Conservation (phyloP, 2,113 vertebrate species). For the Nycticebus coucang region DNA sequence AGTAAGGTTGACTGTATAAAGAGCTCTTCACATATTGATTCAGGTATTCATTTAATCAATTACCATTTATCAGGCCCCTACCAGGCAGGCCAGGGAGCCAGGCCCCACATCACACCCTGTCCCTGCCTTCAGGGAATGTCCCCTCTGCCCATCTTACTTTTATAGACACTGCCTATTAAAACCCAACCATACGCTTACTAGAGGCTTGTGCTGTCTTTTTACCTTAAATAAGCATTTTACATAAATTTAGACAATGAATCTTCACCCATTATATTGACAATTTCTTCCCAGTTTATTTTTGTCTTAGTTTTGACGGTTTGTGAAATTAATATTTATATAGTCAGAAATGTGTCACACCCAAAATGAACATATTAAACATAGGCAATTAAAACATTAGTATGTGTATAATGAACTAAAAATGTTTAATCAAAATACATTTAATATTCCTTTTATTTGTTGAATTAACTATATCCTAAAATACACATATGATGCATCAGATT, state of each 20-base stretch:
- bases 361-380: constrained; percentile 42
- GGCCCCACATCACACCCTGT: background rate
- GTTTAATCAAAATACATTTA: background rate
- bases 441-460: constrained; percentile 33
- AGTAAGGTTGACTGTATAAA: background rate
- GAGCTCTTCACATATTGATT: constrained; percentile 8
- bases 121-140: background rate
- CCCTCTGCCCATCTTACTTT: background rate
- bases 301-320: constrained; percentile 10
- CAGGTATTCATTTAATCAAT: constrained; percentile 1
- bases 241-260: constrained; percentile 15
- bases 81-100: background rate
- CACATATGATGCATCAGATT: background rate
- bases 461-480: background rate
- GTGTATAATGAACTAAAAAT: background rate
- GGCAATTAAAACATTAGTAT: constrained; percentile 25
- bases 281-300: background rate
- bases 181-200: background rate
- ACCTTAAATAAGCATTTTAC: background rate
- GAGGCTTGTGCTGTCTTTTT: background rate
- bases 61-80: background rate
- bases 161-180: background rate
- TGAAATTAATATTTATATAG: constrained; percentile 42
- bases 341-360: background rate
- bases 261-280: background rate